Evolutionary conservation across 2,888 invertebrate species (phyloP).

Genomic region (Lycia hirtaria): DNA sequence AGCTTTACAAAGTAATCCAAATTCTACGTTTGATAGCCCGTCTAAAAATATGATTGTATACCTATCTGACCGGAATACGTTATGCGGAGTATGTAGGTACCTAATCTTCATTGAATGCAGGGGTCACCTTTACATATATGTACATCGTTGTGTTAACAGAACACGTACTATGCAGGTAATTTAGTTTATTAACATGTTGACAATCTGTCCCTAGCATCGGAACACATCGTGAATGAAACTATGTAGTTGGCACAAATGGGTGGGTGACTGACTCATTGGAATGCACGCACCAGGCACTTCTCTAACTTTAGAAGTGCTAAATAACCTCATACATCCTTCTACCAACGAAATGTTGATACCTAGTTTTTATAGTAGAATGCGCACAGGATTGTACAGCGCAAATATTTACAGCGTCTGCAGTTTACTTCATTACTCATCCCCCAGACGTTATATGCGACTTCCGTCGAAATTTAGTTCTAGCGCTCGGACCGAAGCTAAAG

Average conservation of each 20-base stretch:
- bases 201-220: slow-evolving; percentile 19
- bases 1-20: neutral
- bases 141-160: slow-evolving; percentile 2
- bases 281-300: slow-evolving; percentile 13
- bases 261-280: slow-evolving; percentile 28
- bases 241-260: slow-evolving; percentile 26
- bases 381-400: slow-evolving; percentile 19
- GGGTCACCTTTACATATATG: slow-evolving; percentile 20
- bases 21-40: neutral
- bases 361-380: too few species aligned
- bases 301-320: slow-evolving; percentile 2
- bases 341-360: neutral
- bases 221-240: slow-evolving; percentile 27
- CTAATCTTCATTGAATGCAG: too few species aligned
- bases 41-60: neutral
- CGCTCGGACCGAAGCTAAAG: slow-evolving; percentile 22
- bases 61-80: slow-evolving; percentile 6
- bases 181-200: slow-evolving; percentile 14
- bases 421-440: slow-evolving; percentile 38
- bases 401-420: slow-evolving; percentile 32
- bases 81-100: too few species aligned
- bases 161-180: slow-evolving; percentile 1
- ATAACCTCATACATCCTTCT: neutral
- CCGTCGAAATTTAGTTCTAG: slow-evolving; percentile 37
- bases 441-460: slow-evolving; percentile 40